phyloP scores from a whole-genome alignment of 2,797 vertebrate species.

The Peromyscus melanophrys region DNA sequence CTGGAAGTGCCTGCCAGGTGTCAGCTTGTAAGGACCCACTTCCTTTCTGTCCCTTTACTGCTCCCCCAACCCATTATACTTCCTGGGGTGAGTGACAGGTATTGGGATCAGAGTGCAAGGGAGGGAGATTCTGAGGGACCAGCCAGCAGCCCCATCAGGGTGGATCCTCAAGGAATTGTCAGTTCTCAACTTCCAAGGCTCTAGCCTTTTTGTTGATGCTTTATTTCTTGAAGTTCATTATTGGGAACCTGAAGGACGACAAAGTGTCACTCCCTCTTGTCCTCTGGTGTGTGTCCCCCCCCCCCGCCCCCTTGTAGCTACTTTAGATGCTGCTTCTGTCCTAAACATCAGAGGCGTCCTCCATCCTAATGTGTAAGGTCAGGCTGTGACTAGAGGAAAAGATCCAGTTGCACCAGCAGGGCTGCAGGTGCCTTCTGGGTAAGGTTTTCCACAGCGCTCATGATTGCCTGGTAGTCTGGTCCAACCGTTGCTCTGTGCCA shows the following conservation, averaged over 20 bases:
- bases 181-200: neutral
- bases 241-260: neutral
- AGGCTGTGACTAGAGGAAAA: neutral
- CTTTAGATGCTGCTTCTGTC: fast-evolving
- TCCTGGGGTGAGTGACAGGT: neutral
- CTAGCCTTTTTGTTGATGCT: neutral
- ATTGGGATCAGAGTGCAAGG: neutral
- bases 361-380: neutral
- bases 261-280: neutral
- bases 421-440: neutral
- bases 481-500: fast-evolving
- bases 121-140: neutral
- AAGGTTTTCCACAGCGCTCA: neutral
- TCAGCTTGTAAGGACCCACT: neutral
- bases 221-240: neutral
- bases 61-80: neutral
- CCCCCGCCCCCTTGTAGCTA: too few species aligned
- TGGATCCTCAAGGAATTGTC: neutral
- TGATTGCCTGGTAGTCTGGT: fast-evolving
- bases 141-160: neutral
- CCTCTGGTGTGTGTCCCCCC: neutral
- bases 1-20: neutral
- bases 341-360: too few species aligned
- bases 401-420: neutral
- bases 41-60: neutral